These are phyloP conservation scores for Diadema setosum DNA, from an alignment of 35 echinoderm and acorn worm genomes.

Conservation along the genomic window DNA sequence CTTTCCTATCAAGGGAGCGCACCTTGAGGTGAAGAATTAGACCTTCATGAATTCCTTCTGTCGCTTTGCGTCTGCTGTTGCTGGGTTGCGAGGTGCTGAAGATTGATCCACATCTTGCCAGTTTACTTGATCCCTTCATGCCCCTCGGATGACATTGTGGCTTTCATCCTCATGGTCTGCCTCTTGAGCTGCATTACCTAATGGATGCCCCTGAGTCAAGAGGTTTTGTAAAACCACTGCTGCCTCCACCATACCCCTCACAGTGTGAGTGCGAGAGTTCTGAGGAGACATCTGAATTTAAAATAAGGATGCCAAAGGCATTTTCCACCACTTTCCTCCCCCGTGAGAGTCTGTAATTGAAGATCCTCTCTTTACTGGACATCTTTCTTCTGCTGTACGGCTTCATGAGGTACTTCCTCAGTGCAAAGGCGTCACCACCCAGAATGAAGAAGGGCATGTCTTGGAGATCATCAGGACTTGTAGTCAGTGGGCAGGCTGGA, in stretches of 20 bases:
- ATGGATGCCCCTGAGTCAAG: neutral
- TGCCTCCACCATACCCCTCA: neutral
- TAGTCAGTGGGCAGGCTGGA: neutral
- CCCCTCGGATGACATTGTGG: conserved; percentile 9
- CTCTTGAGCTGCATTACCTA: neutral
- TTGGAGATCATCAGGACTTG: neutral
- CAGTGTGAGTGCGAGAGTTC: neutral
- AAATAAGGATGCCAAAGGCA: neutral
- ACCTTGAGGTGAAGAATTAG: too few relatives aligned
- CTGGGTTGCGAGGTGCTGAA: neutral
- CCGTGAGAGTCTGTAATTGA: neutral
- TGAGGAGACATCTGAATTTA: neutral
- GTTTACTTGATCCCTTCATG: conserved; percentile 17
- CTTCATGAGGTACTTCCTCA: neutral
- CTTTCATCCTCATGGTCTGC: neutral
- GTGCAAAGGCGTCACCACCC: neutral
- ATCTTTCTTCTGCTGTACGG: conserved; percentile 15
- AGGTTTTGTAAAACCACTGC: neutral
- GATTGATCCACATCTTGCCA: neutral
- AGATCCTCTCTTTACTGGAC: neutral
- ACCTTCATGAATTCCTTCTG: neutral
- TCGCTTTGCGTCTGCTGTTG: neutral
- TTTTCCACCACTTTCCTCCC: neutral
- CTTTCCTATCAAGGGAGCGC: too few relatives aligned
- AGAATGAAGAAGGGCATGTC: neutral